Base-by-base conservation (phyloP, 2,113 vertebrate genomes). In the Tapirus terrestris region DNA sequence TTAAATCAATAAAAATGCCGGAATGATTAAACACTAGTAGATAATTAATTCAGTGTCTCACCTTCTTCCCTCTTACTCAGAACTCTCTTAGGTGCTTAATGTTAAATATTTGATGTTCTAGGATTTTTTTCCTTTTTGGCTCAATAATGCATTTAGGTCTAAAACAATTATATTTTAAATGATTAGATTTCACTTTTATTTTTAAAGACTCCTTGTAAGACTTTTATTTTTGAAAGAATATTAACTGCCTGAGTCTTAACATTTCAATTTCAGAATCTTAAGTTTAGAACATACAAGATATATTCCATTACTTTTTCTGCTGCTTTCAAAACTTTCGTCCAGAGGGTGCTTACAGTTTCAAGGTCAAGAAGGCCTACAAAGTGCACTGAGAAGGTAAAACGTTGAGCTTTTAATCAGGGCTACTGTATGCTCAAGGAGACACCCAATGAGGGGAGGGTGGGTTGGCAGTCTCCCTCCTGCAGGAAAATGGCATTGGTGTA, bases 101-200 rank as follows among this genome's bases (percentile, higher is more conserved):
- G n/a, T 91, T 97, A 96, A 97, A 97, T 97, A 97, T 92, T 97
- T 97, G 95, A 97, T 97, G 94, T 58, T 86, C 80, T 94, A 60
- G 33, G 70, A 85, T n/a, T 86, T 92, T 39, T 48, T 27, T 79
- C 39, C 39, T 39, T 76, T 70, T 36, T 48, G 45, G 51, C 7
- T 97, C 85, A 97, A 88, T 83, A 89, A 87, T 93, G 65, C 25
- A 81, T 73, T 33, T 87, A 89, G 63, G 43, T 33, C 39, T 96
- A 89, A 93, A 95, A 85, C 29, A 63, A 90, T 79, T 95, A 63
- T 82, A 90, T 89, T 91, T 96, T 91, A 98, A 94, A 76, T 58
- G 27, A 36, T 82, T 81, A 85, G 17, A 75, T 93, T 73, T 70
- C 48, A 92, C 16, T 89, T 92, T 67, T 89, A 89, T 70, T 94